These are phyloP conservation scores for Sarcophaga peregrina DNA, from an alignment of 1,140 invertebrate species.

Conservation along the genomic window DNA sequence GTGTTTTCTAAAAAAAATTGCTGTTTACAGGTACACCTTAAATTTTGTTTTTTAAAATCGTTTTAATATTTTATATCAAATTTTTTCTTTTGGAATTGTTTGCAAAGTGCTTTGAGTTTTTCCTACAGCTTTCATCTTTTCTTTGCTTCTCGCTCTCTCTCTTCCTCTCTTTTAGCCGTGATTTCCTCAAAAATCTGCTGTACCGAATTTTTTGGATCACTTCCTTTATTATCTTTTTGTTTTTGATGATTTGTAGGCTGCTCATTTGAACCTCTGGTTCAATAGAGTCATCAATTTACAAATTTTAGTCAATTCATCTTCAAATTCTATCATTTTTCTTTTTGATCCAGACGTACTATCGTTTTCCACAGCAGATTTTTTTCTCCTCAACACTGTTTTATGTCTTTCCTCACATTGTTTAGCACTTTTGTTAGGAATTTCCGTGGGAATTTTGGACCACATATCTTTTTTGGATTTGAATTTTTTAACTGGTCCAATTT, in stretches of 20 bases:
- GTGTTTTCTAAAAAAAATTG: too few species aligned
- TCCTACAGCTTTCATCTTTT: too few species aligned
- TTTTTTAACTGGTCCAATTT: conserved; percentile 4
- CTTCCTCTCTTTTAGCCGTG: too few species aligned
- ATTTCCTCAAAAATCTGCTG: too few species aligned
- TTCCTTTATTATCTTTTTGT: neutral
- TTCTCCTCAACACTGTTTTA: conserved; percentile 20
- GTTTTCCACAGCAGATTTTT: conserved; percentile 5
- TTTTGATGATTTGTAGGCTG: neutral
- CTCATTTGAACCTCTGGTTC: neutral
- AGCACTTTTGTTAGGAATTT: neutral
- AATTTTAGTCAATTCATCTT: neutral
- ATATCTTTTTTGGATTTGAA: conserved; percentile 23
- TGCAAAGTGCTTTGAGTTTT: too few species aligned
- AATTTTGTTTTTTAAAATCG: too few species aligned
- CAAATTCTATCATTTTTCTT: neutral
- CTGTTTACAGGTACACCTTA: too few species aligned
- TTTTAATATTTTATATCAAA: too few species aligned
- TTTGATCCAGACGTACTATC: neutral
- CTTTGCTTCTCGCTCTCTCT: too few species aligned
- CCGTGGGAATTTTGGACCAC: conserved; percentile 6
- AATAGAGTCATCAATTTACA: neutral
- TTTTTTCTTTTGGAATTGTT: too few species aligned
- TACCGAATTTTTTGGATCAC: neutral
- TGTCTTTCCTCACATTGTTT: conserved; percentile 26